A percentile compares a stretch with the other conserved stretches of the same genome.
Conservation (phyloP, 2,888 invertebrate species). For the Drosophila neonasuta region DNA sequence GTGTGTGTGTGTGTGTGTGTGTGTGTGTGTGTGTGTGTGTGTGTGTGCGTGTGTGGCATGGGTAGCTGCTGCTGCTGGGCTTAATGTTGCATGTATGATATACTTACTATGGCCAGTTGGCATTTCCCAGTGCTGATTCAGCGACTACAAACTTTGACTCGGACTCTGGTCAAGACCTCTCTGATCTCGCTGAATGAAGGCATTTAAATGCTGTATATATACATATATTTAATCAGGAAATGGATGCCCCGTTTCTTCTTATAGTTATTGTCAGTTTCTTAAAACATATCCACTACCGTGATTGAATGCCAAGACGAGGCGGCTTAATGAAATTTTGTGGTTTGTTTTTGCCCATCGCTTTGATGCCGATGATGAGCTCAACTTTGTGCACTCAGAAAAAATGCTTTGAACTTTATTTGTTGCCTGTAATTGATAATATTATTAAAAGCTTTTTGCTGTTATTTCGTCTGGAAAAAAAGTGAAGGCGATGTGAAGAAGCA, state of each 20-base stretch:
- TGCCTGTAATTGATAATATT: constrained; percentile 23
- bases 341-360: not conserved
- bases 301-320: constrained; percentile 8
- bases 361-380: not conserved
- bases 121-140: constrained; percentile 39
- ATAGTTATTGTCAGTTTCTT: not conserved
- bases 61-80: constrained; percentile 28
- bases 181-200: constrained; percentile 22
- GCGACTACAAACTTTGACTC: constrained; percentile 11
- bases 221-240: constrained; percentile 20
- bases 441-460: constrained; percentile 25
- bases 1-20: constrained; percentile 1
- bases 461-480: constrained; percentile 15
- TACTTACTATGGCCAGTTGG: constrained; percentile 45
- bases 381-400: constrained; percentile 4
- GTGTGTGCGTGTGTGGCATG: constrained; percentile 8
- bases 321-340: not conserved
- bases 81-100: constrained; percentile 62
- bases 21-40: constrained; percentile 3
- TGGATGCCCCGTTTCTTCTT: not conserved
- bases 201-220: constrained; percentile 15
- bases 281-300: constrained; percentile 4
- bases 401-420: constrained; percentile 12
- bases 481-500: not conserved
- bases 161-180: constrained; percentile 20